A percentile compares a stretch with the other conserved stretches of the same genome.
Evolutionary conservation across 2,797 vertebrate species (phyloP).

Genomic region (Syngnathus acus): DNA sequence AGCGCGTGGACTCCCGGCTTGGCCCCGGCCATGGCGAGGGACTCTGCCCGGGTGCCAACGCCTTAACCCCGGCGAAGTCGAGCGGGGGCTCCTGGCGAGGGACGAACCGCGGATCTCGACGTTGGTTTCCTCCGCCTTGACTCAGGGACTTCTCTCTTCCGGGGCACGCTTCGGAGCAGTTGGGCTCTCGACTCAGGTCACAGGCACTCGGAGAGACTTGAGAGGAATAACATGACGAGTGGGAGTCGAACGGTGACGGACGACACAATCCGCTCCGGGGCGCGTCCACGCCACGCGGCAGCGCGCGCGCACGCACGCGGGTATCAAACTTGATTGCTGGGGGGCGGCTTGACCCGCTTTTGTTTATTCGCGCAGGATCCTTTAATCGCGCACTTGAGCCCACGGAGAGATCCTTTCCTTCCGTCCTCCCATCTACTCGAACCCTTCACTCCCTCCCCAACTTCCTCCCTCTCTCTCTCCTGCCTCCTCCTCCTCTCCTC

Average conservation of each 20-base stretch:
- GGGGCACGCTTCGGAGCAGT: slow-evolving; percentile 24
- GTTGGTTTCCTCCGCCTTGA: slow-evolving; percentile 26
- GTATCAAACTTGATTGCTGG: slow-evolving; percentile 11
- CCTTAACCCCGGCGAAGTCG: slow-evolving; percentile 58
- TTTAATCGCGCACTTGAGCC: slow-evolving; percentile 39
- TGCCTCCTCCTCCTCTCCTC: slow-evolving; percentile 42
- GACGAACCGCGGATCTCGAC: slow-evolving; percentile 11
- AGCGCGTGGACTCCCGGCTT: slow-evolving; percentile 85
- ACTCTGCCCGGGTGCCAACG: slow-evolving; percentile 59
- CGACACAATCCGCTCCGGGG: not conserved
- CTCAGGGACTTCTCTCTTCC: slow-evolving; percentile 22
- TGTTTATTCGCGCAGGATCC: slow-evolving; percentile 33
- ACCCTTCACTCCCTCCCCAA: slow-evolving; percentile 31
- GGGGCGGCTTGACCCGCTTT: slow-evolving; percentile 21
- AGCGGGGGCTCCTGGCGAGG: slow-evolving; percentile 32
- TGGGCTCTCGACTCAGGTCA: slow-evolving; percentile 19
- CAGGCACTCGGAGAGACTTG: slow-evolving; percentile 24
- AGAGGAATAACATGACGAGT: slow-evolving; percentile 30
- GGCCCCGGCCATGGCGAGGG: slow-evolving; percentile 81
- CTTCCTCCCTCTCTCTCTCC: slow-evolving; percentile 45
- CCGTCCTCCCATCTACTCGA: slow-evolving; percentile 50
- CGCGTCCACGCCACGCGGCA: slow-evolving; percentile 37
- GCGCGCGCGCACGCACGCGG: slow-evolving; percentile 38
- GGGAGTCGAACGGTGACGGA: not conserved
- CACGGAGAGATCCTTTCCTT: slow-evolving; percentile 36